Percentiles rank a stretch among this genome's conserved stretches.
These are phyloP conservation scores for Oreochromis mossambicus DNA, from an alignment of 2,797 vertebrate species.

Conservation along the genomic window DNA sequence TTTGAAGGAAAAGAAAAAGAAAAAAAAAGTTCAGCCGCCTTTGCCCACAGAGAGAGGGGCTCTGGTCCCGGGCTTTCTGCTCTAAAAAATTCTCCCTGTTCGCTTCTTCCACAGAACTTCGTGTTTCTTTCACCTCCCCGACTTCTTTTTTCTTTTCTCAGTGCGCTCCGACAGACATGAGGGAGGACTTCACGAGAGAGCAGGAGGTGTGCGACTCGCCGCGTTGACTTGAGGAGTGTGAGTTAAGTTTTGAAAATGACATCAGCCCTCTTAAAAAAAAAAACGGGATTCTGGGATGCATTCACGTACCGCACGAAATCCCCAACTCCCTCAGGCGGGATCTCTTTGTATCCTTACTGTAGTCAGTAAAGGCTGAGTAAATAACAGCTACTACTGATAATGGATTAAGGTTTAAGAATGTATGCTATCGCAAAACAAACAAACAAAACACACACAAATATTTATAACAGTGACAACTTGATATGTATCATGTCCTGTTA, in stretches of 20 bases:
- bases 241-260: slow-evolving; percentile 80
- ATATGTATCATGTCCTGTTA: background rate
- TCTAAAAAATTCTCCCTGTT: slow-evolving; percentile 18
- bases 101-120: background rate
- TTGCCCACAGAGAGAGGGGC: slow-evolving; percentile 57
- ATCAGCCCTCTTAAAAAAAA: slow-evolving; percentile 61
- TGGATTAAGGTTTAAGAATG: background rate
- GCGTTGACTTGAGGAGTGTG: slow-evolving; percentile 61
- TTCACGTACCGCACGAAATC: slow-evolving; percentile 21
- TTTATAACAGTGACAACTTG: background rate
- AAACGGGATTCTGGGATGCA: slow-evolving; percentile 40
- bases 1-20: background rate
- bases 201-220: slow-evolving; percentile 44
- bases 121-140: slow-evolving; percentile 7
- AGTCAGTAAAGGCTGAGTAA: background rate
- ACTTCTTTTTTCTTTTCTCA: background rate
- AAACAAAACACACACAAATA: background rate
- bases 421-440: background rate
- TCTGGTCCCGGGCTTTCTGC: slow-evolving; percentile 28
- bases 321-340: background rate
- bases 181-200: slow-evolving; percentile 30
- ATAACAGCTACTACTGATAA: background rate
- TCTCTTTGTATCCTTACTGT: background rate
- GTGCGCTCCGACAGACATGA: background rate
- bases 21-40: slow-evolving; percentile 38